These are phyloP conservation scores for Leptobrachium ailaonicum DNA, from an alignment of 2,113 vertebrate species.

Conservation along the genomic window DNA sequence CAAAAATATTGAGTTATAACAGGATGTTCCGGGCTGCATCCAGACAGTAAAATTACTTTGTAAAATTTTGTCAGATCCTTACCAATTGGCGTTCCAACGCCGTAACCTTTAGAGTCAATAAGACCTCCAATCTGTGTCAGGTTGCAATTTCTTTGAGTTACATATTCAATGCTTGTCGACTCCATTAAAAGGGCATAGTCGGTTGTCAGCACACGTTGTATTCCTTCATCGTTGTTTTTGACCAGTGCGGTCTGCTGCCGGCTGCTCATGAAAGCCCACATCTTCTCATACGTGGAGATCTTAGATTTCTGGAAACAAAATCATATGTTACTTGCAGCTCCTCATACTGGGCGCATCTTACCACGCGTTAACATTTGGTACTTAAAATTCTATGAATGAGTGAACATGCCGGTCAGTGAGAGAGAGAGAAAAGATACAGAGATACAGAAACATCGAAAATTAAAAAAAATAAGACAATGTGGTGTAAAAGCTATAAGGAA, in stretches of 20 bases:
- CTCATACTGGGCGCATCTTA: no score
- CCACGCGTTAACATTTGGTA: no score
- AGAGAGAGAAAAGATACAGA: neutral
- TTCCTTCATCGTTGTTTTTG: slow-evolving; percentile 91
- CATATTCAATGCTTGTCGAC: slow-evolving; percentile 96
- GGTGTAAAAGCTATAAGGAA: no score
- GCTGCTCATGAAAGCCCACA: slow-evolving; percentile 99
- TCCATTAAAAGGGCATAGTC: slow-evolving; percentile 97
- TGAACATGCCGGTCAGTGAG: no score
- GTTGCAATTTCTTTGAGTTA: slow-evolving; percentile 97
- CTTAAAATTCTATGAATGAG: no score
- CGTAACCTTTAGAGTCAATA: slow-evolving; percentile 97
- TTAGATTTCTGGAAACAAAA: slow-evolving; percentile 86
- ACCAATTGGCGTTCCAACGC: slow-evolving; percentile 96
- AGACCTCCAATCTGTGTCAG: slow-evolving; percentile 97
- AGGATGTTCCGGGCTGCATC: no score
- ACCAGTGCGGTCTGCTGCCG: slow-evolving; percentile 90
- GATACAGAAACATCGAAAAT: neutral
- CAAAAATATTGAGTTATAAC: no score
- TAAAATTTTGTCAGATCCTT: slow-evolving; percentile 54
- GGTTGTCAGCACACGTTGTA: slow-evolving; percentile 90
- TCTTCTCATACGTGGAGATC: slow-evolving; percentile 97
- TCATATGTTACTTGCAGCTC: neutral
- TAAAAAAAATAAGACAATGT: no score
- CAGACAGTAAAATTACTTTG: no score